Evolutionary conservation across 2,888 invertebrate genomes (phyloP), one percentile per base, ranked within the genome.

Genomic region (Hoplodrina blanda): DNA sequence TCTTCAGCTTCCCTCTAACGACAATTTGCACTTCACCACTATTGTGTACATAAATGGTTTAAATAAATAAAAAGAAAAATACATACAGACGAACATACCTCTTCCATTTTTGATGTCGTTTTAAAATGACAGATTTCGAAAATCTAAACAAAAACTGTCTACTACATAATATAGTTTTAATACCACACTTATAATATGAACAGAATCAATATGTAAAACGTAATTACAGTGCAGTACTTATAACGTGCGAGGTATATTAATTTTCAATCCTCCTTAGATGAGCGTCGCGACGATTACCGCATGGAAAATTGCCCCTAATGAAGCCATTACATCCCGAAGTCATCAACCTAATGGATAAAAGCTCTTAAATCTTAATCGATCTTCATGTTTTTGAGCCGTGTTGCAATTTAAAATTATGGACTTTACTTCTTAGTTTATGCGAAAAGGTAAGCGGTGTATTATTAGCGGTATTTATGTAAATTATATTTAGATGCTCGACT

Each of bases 321-420:
- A 94, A 94, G 94, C 88, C 91, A 90, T 90, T 90, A 92, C 84
- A 89, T 85, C 86, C 85, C 83, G 87, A 83, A 88, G 77, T 90
- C 93, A 94, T 93, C 92, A 90, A 74, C 86, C 76, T 94, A 95
- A 95, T 95, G 95, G 93, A 91, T 89, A 90, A 94, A 94, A 89
- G 91, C 93, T 94, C 91, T 95, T 93, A 94, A 93, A 93, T 92
- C 86, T 91, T 92, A 94, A 94, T 94, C 91, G 90, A 92, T 93
- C 91, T 89, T 86, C 87, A 76, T 85, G 85, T 89, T 91, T 91
- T 90, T 88, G 86, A 88, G 83, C 72, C 66, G 76, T 85, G 82
- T 87, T 83, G 85, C 80, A 88, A 85, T 84, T 86, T 86, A 79
- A 87, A 85, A 86, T 88, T 84, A 85, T 81, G 55, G 73, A 72